Conservation (phyloP, 2,113 vertebrate genomes). For the Ctenomys sociabilis region DNA sequence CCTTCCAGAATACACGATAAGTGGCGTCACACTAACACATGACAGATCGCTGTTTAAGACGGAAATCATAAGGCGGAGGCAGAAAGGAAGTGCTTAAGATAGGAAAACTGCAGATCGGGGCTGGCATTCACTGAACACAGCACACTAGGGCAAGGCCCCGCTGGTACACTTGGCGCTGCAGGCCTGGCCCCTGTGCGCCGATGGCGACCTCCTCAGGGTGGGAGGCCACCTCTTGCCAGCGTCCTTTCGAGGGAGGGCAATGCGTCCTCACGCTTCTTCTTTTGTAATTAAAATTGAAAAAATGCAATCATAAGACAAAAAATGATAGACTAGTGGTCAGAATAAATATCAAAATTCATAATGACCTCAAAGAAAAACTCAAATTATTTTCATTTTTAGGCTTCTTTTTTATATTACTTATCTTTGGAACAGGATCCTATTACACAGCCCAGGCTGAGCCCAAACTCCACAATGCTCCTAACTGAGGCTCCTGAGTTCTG, state of each 20-base stretch:
- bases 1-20: conserved; percentile 81
- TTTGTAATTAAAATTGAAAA: conserved; percentile 82
- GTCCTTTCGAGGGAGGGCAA: conserved; percentile 82
- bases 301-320: conserved; percentile 87
- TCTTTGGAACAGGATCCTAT: not conserved
- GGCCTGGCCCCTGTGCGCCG: too few species aligned
- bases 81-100: conserved; percentile 55
- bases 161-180: not conserved
- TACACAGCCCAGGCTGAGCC: not conserved
- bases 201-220: conserved; percentile 60
- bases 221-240: conserved; percentile 81
- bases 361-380: conserved; percentile 82
- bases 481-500: too few species aligned
- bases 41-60: conserved; percentile 74
- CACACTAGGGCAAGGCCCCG: conserved; percentile 80
- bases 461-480: not conserved
- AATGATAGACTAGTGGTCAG: conserved; percentile 80
- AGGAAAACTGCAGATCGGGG: conserved; percentile 64
- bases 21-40: conserved; percentile 54
- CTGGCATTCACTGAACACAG: conserved; percentile 77
- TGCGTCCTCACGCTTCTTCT: conserved; percentile 77
- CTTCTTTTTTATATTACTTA: not conserved
- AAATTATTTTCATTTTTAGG: conserved; percentile 60
- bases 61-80: conserved; percentile 58
- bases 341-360: conserved; percentile 83